phyloP scores from a whole-genome alignment of 2,113 vertebrate species.

The Patagioenas fasciata region DNA sequence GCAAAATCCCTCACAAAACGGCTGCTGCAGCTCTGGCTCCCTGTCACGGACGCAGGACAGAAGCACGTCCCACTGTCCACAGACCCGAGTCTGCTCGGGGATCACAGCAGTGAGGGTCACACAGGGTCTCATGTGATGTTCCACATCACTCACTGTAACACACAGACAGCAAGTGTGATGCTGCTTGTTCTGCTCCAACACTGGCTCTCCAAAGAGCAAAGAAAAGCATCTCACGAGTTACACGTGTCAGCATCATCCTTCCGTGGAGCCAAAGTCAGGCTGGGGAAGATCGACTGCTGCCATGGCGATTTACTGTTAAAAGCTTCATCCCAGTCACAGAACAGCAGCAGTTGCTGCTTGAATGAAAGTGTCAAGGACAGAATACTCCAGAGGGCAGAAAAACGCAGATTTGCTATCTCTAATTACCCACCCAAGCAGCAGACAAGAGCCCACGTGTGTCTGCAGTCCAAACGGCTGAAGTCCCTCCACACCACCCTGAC shows the following conservation, averaged over 20 bases:
- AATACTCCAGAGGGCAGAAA: neutral
- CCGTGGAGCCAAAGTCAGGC: neutral
- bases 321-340: neutral
- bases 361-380: neutral
- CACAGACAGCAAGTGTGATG: neutral
- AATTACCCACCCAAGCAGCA: neutral
- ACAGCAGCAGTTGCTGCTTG: neutral
- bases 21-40: neutral
- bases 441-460: accelerated
- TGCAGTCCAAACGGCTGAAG: neutral
- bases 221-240: neutral
- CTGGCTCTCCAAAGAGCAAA: neutral
- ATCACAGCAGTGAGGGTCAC: neutral
- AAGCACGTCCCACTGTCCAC: neutral
- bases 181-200: neutral
- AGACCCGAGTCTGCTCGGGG: neutral
- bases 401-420: neutral
- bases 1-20: neutral
- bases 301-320: neutral
- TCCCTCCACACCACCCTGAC: accelerated
- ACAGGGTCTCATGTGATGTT: neutral
- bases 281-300: neutral
- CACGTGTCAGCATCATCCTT: neutral
- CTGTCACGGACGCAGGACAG: neutral
- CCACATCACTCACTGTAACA: neutral